phyloP scores from a whole-genome alignment of 1,140 invertebrate genomes.

The Drosophila sp. region DNA sequence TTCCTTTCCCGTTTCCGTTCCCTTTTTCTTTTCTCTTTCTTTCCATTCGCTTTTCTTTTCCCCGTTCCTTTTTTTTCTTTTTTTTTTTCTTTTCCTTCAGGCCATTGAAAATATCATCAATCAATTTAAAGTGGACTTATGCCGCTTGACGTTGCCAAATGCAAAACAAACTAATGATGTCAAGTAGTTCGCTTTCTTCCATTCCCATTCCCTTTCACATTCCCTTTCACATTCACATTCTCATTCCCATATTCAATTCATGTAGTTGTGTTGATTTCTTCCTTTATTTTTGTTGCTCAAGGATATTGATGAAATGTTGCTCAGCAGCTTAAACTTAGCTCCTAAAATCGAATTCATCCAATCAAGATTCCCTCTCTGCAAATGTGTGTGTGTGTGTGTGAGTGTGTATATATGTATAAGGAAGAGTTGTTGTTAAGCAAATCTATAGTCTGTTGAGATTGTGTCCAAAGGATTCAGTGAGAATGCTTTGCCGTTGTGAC shows the following conservation, averaged over 20 bases:
- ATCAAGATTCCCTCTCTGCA: neutral
- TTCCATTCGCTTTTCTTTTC: no score
- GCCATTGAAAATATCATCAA: conserved; percentile 58
- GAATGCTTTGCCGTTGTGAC: neutral
- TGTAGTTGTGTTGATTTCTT: neutral
- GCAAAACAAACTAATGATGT: conserved; percentile 64
- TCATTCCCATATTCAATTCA: no score
- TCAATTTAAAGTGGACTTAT: conserved; percentile 64
- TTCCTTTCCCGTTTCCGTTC: no score
- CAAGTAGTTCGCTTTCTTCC: conserved; percentile 16
- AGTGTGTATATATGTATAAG: neutral
- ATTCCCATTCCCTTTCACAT: neutral
- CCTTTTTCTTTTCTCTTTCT: no score
- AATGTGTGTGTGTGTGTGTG: neutral
- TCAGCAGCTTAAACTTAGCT: neutral
- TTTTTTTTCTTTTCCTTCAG: no score
- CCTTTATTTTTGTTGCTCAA: neutral
- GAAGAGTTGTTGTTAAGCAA: conserved; percentile 9
- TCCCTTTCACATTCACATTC: no score
- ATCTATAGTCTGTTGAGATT: conserved; percentile 17
- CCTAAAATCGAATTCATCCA: neutral
- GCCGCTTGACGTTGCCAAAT: conserved; percentile 45
- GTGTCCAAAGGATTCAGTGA: neutral
- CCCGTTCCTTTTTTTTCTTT: no score
- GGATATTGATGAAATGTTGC: conserved; percentile 11